These are phyloP conservation scores for Perognathus longimembris DNA, from an alignment of 2,113 vertebrate species.

Conservation along the genomic window DNA sequence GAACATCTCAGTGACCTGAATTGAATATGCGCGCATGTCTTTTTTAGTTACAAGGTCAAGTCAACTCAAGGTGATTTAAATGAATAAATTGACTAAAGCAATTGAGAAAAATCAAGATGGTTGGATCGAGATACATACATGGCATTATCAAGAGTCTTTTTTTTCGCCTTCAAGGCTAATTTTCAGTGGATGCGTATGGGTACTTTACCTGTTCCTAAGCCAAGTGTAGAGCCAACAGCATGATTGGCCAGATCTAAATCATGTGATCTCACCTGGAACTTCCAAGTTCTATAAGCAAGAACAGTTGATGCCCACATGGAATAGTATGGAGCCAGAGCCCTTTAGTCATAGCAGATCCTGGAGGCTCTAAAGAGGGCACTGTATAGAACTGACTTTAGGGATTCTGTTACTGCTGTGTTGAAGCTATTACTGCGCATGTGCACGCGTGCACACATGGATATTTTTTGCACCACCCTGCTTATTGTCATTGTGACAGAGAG, in stretches of 20 bases:
- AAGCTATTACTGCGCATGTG: not conserved
- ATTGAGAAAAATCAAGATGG: not conserved
- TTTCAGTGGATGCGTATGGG: not conserved
- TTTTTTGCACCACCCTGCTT: not conserved
- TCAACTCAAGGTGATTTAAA: not conserved
- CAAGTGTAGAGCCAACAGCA: not conserved
- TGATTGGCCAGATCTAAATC: not conserved
- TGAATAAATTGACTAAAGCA: not conserved
- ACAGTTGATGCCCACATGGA: not conserved
- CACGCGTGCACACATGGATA: too few species aligned
- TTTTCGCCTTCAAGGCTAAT: not conserved
- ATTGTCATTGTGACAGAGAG: not conserved
- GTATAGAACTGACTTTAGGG: not conserved
- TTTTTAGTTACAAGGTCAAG: conserved; percentile 23
- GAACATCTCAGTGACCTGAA: not conserved
- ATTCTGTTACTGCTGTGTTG: not conserved
- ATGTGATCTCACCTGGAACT: not conserved
- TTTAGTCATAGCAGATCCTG: not conserved
- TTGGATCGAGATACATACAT: not conserved
- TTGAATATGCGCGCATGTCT: not conserved
- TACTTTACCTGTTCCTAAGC: not conserved
- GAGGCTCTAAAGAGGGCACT: not conserved
- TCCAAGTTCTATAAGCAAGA: not conserved
- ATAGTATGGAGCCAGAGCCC: not conserved
- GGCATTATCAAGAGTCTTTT: not conserved